Percentiles rank a stretch among this genome's conserved stretches.
Conservation (phyloP, 2,797 vertebrate species). For the Manis javanica region DNA sequence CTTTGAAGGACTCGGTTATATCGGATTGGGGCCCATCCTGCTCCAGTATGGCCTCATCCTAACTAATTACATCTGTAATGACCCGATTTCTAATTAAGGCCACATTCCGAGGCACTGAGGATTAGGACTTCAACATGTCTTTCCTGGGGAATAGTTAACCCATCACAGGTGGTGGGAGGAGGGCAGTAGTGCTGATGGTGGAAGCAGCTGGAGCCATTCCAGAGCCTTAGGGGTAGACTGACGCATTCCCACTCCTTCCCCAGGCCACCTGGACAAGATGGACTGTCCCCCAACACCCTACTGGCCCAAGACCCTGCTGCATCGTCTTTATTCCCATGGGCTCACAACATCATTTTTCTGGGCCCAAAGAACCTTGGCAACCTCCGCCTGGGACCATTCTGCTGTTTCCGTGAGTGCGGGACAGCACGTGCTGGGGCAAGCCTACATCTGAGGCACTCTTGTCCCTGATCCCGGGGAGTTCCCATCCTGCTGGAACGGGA, state of each 20-base stretch:
- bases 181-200: rapidly evolving
- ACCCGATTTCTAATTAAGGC: not conserved
- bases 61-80: not conserved
- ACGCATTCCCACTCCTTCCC: not conserved
- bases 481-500: rapidly evolving
- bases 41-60: not conserved
- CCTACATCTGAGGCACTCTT: too few relatives aligned
- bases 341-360: not conserved
- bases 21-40: not conserved
- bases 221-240: not conserved
- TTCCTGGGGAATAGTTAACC: not conserved
- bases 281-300: not conserved
- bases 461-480: not conserved
- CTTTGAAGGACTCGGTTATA: not conserved
- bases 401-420: not conserved
- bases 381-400: not conserved
- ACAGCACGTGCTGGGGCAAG: not conserved
- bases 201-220: not conserved
- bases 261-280: not conserved
- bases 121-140: not conserved
- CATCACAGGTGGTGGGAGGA: not conserved
- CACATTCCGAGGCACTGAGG: not conserved
- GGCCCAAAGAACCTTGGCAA: not conserved
- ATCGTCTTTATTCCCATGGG: not conserved
- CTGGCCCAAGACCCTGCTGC: not conserved